These are phyloP conservation scores for Ips typographus DNA, from an alignment of 1,140 invertebrate genomes.

Conservation along the genomic window DNA sequence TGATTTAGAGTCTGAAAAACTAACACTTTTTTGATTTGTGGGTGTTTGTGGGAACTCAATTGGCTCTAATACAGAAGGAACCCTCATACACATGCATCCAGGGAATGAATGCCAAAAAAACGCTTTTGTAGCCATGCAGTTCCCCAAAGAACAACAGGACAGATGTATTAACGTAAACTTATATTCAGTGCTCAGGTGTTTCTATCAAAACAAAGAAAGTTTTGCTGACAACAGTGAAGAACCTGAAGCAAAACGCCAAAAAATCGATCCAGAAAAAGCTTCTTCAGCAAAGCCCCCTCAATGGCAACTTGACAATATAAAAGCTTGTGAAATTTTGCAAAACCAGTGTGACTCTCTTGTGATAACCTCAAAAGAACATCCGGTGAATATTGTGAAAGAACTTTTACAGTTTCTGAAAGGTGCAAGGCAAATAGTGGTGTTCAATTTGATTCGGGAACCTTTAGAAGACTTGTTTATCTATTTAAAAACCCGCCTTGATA, in stretches of 20 bases:
- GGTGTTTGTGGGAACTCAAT: too few species aligned
- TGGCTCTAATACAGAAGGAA: constrained; percentile 63
- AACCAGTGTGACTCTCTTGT: constrained; percentile 75
- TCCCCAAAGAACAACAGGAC: constrained; percentile 64
- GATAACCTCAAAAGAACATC: constrained; percentile 82
- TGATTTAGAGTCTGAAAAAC: too few species aligned
- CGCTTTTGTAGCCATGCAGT: constrained; percentile 77
- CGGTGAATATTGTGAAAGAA: constrained; percentile 71
- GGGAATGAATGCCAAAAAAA: constrained; percentile 77
- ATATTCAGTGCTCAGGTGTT: constrained; percentile 68
- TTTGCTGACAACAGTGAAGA: constrained; percentile 21
- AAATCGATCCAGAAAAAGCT: constrained; percentile 27
- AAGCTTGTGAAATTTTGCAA: constrained; percentile 59
- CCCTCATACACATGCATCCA: constrained; percentile 74
- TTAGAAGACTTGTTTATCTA: constrained; percentile 77
- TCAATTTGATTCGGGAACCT: constrained; percentile 75
- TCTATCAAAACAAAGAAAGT: constrained; percentile 57
- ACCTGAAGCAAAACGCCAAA: constrained; percentile 39
- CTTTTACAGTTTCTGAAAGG: constrained; percentile 74
- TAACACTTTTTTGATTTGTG: too few species aligned
- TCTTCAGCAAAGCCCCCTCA: constrained; percentile 55
- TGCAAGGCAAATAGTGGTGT: constrained; percentile 83
- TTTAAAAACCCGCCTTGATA: constrained; percentile 68
- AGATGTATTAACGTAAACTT: constrained; percentile 71
- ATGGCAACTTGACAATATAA: constrained; percentile 67